Conservation (phyloP, 2,888 invertebrate genomes). For the Tinea pellionella region DNA sequence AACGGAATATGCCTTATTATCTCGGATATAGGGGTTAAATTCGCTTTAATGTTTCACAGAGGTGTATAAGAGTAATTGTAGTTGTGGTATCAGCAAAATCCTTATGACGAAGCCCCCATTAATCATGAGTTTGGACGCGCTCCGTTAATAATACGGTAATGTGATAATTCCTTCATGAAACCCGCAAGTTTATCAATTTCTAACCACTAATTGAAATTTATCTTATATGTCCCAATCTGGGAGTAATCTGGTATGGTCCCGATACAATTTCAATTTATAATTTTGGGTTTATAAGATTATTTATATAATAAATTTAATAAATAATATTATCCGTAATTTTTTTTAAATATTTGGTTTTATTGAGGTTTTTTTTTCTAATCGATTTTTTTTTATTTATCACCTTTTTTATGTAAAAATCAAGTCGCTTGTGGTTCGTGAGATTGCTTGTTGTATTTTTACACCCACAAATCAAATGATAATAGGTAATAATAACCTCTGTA, state of each 20-base stretch:
- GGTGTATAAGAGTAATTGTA: not conserved
- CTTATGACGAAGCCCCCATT: slow-evolving; percentile 3
- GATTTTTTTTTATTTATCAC: too few species aligned
- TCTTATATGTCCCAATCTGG: slow-evolving; percentile 3
- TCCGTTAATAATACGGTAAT: slow-evolving; percentile 6
- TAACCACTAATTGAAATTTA: not conserved
- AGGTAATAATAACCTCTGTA: too few species aligned
- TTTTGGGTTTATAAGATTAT: not conserved
- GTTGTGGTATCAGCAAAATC: slow-evolving; percentile 10
- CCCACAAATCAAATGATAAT: too few species aligned
- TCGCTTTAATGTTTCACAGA: not conserved
- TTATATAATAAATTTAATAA: too few species aligned
- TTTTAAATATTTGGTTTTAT: too few species aligned
- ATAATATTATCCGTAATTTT: too few species aligned
- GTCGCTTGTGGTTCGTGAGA: too few species aligned
- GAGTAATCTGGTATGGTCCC: not conserved
- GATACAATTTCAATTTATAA: not conserved
- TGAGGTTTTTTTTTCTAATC: too few species aligned
- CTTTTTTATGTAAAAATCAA: too few species aligned
- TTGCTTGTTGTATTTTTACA: too few species aligned
- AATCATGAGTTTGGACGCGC: slow-evolving; percentile 7
- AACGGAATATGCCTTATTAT: not conserved
- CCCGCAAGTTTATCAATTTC: slow-evolving; percentile 11
- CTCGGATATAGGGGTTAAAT: not conserved
- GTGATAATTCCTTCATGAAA: slow-evolving; percentile 8